Evolutionary conservation across 2,113 vertebrate genomes (phyloP), one percentile per base, ranked within the genome.

Genomic region (Lagopus muta): DNA sequence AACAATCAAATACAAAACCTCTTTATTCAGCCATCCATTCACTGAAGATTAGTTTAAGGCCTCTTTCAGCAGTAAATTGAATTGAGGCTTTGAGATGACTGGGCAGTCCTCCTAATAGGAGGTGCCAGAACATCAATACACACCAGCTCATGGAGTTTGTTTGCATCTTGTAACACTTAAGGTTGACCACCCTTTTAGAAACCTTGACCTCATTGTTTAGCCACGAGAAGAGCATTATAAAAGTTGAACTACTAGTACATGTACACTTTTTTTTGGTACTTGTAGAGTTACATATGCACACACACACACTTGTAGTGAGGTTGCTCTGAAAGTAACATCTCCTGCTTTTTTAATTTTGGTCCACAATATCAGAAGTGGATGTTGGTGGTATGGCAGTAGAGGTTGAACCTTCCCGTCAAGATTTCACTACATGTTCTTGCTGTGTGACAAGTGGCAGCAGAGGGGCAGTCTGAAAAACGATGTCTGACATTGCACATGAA

Each of bases 1-100:
- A 40, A 0, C 0, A 11, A 61, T n/a, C 10, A 54, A 40, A 61
- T 36, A 62, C 13, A 86, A n/a, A 7, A 61, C 28, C 12, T 55
- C 45, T 67, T 55, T 43, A 28, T 6, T 3, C 14, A 82, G 20
- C 32, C 9, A 52, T 20, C 19, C 14, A 64, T 45, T 30, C 5
- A 27, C 69, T 73, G 19, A 32, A 82, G 54, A 24, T 45, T 34
- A 43, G 10, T 71, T 85, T 52, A n/a, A 77, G 25, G 52, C 81
- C 38, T 24, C n/a, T 45, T 27, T 12, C 18, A 81, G 43, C 21
- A 20, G 24, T 17, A 38, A 36, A 48, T 42, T 70, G 32, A 47
- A 11, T 22, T 48, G 34, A 5, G 25, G 12, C 24, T 66, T 89
- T 81, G 42, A 65, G 43, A 24, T 25, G 17, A 10, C 17, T 2